Percentiles rank a stretch among this genome's conserved stretches.
Conservation (phyloP, 1,140 invertebrate genomes). For the Linepithema humile region DNA sequence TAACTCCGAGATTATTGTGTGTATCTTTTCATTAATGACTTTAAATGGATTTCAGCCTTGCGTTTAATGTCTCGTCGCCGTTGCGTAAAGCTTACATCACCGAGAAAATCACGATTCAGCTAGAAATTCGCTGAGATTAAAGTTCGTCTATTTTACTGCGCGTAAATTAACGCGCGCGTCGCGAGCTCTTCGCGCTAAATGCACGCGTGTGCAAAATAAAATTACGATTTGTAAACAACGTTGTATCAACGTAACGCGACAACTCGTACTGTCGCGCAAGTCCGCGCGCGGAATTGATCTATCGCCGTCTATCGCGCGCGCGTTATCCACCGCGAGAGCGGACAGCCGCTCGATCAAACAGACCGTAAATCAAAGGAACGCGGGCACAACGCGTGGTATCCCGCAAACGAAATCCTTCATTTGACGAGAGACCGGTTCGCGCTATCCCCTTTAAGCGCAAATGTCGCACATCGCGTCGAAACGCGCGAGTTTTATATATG, state of each 20-base stretch:
- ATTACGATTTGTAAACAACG: conserved; percentile 45
- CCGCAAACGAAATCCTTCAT: background rate
- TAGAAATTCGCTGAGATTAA: background rate
- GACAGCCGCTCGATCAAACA: conserved; percentile 34
- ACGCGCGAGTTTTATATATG: background rate
- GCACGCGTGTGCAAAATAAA: conserved; percentile 20
- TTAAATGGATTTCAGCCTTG: background rate
- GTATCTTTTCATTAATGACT: background rate
- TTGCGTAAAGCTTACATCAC: background rate
- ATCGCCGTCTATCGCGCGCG: background rate
- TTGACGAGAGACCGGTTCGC: background rate
- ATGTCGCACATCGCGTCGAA: background rate
- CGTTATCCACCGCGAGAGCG: background rate
- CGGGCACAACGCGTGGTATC: background rate
- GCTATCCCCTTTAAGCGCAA: conserved; percentile 29
- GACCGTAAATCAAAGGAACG: conserved; percentile 41
- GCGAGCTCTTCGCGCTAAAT: background rate
- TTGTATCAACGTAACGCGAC: background rate
- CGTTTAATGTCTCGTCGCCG: background rate
- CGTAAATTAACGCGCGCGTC: background rate
- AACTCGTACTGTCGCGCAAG: background rate
- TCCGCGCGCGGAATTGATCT: conserved; percentile 14
- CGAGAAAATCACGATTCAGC: background rate
- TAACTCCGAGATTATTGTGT: background rate
- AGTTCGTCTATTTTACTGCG: background rate